Evolutionary conservation across 2,113 vertebrate species (phyloP).

Genomic region (Tupaia tana): DNA sequence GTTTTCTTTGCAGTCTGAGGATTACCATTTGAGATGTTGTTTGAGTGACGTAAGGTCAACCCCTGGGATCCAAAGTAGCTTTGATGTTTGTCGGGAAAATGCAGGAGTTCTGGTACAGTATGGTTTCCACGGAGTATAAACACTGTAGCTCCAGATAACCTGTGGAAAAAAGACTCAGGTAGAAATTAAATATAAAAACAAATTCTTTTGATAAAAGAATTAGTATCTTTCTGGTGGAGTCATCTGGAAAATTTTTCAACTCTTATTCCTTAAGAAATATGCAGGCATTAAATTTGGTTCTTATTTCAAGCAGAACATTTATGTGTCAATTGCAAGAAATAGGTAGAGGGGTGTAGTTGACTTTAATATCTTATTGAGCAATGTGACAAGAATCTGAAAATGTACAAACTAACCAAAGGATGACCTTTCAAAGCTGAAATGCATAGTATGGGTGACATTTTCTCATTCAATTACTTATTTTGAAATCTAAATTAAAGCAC

Average conservation of each 20-base stretch:
- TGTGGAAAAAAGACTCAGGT: not conserved
- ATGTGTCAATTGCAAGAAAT: conserved; percentile 68
- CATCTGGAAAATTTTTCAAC: not conserved
- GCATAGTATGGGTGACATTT: conserved; percentile 75
- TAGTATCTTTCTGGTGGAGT: conserved; percentile 50
- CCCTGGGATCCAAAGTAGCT: not conserved
- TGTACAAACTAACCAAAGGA: conserved; percentile 69
- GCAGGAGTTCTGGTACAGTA: not conserved
- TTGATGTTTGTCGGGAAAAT: conserved; percentile 43
- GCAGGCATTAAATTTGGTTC: conserved; percentile 50
- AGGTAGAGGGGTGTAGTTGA: conserved; percentile 6
- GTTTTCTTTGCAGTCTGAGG: conserved; percentile 24
- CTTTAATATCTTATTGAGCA: conserved; percentile 72
- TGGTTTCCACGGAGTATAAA: conserved; percentile 7
- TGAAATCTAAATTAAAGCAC: conserved; percentile 74
- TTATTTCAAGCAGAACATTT: conserved; percentile 65
- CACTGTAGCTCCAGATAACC: not conserved
- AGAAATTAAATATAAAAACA: conserved; percentile 65
- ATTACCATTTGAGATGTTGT: conserved; percentile 44
- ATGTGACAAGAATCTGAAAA: conserved; percentile 76
- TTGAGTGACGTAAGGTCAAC: not conserved
- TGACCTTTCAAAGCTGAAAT: conserved; percentile 80
- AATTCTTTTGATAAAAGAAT: conserved; percentile 64
- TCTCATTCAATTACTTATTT: conserved; percentile 77
- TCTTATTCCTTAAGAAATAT: conserved; percentile 39